A percentile compares a stretch with the other conserved stretches of the same genome.
These are phyloP conservation scores for Trypoxylus dichotomus DNA, from an alignment of 1,140 invertebrate genomes.

Conservation along the genomic window DNA sequence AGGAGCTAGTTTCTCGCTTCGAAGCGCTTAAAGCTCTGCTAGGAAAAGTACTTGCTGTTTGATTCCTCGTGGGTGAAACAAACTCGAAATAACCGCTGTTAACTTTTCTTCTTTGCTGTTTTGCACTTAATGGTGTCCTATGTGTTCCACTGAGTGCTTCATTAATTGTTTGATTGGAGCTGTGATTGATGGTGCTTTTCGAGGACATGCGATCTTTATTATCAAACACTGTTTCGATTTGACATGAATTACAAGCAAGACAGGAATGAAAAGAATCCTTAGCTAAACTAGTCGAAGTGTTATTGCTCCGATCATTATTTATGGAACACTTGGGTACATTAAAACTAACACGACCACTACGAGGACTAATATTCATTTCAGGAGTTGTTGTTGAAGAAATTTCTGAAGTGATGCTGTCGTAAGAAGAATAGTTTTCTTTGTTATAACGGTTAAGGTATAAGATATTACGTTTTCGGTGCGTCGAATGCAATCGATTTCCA, in stretches of 20 bases:
- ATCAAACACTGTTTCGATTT: not conserved
- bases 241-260: not conserved
- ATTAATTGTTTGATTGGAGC: not conserved
- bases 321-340: not conserved
- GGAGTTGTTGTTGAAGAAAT: not conserved
- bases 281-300: not conserved
- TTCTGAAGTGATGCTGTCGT: no score
- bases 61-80: not conserved
- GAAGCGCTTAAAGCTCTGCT: not conserved
- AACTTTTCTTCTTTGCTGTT: not conserved
- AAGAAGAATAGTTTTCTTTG: no score
- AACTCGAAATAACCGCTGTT: constrained; percentile 12
- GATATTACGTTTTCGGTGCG: no score
- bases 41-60: not conserved
- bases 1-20: not conserved
- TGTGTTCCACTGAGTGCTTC: not conserved
- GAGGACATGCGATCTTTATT: not conserved
- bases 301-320: not conserved
- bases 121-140: not conserved
- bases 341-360: not conserved
- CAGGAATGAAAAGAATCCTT: not conserved
- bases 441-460: no score
- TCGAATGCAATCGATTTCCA: no score
- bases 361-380: not conserved
- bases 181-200: not conserved